Base-by-base conservation (phyloP, 1,140 invertebrate genomes). In the Medauroidea extradentata region DNA sequence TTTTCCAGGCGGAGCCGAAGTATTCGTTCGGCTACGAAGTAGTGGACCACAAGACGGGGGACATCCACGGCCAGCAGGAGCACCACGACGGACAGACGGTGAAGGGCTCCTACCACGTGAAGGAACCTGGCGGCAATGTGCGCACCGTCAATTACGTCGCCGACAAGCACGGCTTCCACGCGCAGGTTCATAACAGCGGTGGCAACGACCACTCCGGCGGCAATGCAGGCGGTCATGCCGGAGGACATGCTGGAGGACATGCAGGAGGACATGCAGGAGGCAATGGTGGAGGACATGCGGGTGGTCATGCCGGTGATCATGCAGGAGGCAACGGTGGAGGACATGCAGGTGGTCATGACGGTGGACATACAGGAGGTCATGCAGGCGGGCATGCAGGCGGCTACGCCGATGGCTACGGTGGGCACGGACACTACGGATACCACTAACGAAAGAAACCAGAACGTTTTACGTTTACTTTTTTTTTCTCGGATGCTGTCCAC, bases 71-170 rank as follows among this genome's bases (percentile, higher is more conserved):
- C 2, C 64, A 65, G 14, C 44, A 60, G 16, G 64, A 66, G 24
- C 24, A 16, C 1, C 25, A 57, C 9, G 39, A 59, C 16, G 59
- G 59, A 8, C 14, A 56, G 14, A 13, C 48, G 2, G 54, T 57
- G 61, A 16, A 70, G 65, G 53, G 53, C 55, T 57, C 65, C 44
- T 73, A 69, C 63, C 65, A 67, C 25, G 55, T 79, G 50, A 72
- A 79, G 57, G 78, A 79, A 65, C 76, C 79, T 57, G 79, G 80
- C 67, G 78, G 79, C 60, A 72, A 74, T 42, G 67, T 75, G 63
- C 72, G 78, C 64, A 75, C 73, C 38, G 68, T 66, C n/a, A 60
- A 63, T 44, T 78, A 77, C 59, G 64, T 67, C 51, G 63, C 39
- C 66, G 70, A 43, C 53, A 77, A 77, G 63, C 71, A 77, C 46